Base-by-base conservation (phyloP, 1,140 invertebrate genomes). In the Trichomalopsis sarcophagae region DNA sequence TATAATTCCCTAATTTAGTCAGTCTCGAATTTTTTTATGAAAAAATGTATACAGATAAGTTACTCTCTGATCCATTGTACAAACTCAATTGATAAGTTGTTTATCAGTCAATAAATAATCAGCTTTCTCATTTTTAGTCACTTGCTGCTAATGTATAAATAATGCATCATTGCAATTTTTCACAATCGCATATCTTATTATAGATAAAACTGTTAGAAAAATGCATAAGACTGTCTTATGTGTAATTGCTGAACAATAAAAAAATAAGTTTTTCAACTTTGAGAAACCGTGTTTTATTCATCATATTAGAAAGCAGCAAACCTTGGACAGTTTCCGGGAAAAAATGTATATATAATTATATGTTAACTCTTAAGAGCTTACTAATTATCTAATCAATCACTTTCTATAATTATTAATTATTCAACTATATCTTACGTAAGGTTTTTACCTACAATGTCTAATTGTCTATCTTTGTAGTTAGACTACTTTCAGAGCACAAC, bases 331-430 rank as follows among this genome's bases (percentile, higher is more conserved):
- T 62, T 62, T 55, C 76, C 23, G 47, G 76, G 40, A 68, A 79
- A 66, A 79, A 33, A 30, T 84, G 13, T 84, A 17, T 62, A 21
- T 62, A 62, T 62, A 62, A 21, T 62, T 62, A 62, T 62, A 62
- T 62, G 55, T n/a, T 7, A 62, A 62, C 4, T 62, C 21, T 5
- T 6, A 7, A 21, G 1, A 17, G 17, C 4, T 50, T n/a, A 62
- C 55, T 62, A 62, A 5, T 55, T 55, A 14, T 11, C 81, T 78
- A 77, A 82, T 82, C 81, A 77, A 82, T 82, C 81, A 74, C 77
- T 87, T 92, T 92, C 88, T 47, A 27, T 33, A 77, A 84, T 68
- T 27, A 44, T 33, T 11, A 76, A 44, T 44, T 44, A 44, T 44
- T 10, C 55, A 40, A 33, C 55, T 86, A 23, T 81, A 44, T 55